Evolutionary conservation across 1,140 invertebrate genomes (phyloP).

Genomic region (Drosophila baimaii): DNA sequence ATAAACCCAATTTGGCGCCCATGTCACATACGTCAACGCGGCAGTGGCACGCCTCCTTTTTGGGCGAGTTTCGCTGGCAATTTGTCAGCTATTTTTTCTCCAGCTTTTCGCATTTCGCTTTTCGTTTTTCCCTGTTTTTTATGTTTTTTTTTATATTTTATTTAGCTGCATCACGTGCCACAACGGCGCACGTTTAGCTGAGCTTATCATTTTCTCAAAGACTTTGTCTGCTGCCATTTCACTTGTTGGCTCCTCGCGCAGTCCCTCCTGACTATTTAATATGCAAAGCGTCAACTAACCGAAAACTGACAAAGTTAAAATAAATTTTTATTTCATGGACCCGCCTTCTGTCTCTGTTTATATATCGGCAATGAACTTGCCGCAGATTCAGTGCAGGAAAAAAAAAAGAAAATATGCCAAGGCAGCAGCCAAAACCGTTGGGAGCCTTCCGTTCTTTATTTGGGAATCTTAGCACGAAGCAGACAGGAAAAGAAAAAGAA

Average conservation of each 20-base stretch:
- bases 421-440: conserved; percentile 32
- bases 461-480: conserved; percentile 69
- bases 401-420: conserved; percentile 60
- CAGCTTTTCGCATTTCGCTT: conserved; percentile 17
- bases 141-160: conserved; percentile 25
- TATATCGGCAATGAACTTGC: conserved; percentile 81
- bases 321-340: conserved; percentile 83
- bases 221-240: conserved; percentile 37
- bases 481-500: conserved; percentile 47
- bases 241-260: conserved; percentile 18
- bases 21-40: conserved; percentile 82
- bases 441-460: conserved; percentile 34
- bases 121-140: conserved; percentile 15
- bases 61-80: conserved; percentile 62
- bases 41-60: conserved; percentile 60
- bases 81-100: conserved; percentile 70
- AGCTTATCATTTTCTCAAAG: conserved; percentile 83
- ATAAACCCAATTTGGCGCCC: conserved; percentile 80
- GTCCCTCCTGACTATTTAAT: conserved; percentile 63
- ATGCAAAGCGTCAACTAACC: conserved; percentile 78
- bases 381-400: conserved; percentile 44
- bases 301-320: conserved; percentile 82
- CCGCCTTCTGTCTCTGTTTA: conserved; percentile 49
- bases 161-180: conserved; percentile 78
- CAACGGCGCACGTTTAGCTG: conserved; percentile 75